Base-by-base conservation (phyloP, 2,888 invertebrate genomes). In the Eilema sororculum region DNA sequence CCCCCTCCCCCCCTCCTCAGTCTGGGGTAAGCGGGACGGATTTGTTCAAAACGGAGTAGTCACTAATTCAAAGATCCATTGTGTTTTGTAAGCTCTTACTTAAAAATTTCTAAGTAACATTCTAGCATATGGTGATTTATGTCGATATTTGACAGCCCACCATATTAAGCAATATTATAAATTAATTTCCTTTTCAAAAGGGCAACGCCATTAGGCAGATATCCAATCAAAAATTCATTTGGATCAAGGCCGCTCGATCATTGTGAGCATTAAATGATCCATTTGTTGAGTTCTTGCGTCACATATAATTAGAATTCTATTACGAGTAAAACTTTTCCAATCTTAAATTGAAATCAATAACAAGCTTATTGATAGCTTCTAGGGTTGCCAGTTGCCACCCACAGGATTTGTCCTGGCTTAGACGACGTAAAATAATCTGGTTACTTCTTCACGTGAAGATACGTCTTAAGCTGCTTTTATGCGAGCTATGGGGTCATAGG, bases 141-240 rank as follows among this genome's bases (percentile, higher is more conserved):
- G 13, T 52, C 20, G 25, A 28, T 46, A 24, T 56, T 25, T 24
- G 22, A 41, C 62, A 24, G 22, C 37, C 62, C 12, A 41, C 10
- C 10, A 20, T 13, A 46, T 52, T 61, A 56, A 16, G 20, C 61
- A 61, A 61, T 30, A 24, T n/a, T 22, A 10, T 20, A 22, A 52
- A 56, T 52, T 52, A 60, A 52, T 64, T 52, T n/a, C 2, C 12
- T 30, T 52, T 67, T 46, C 12, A 12, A 67, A 67, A 67, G 60
- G 52, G 67, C 24, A 67, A 60, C 30, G 20, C 52, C 8, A 30
- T 22, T 52, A 52, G 16, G 46, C 61, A 20, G n/a, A 61, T 24
- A 62, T 25, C 60, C 41, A 68, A 64, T 64, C 62, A 25, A 41
- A 57, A 57, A 52, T 30, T 61, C 33, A 58, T 25, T 66, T 37